These are phyloP conservation scores for Mormoops blainvillei DNA, from an alignment of 2,113 vertebrate species.

Conservation along the genomic window DNA sequence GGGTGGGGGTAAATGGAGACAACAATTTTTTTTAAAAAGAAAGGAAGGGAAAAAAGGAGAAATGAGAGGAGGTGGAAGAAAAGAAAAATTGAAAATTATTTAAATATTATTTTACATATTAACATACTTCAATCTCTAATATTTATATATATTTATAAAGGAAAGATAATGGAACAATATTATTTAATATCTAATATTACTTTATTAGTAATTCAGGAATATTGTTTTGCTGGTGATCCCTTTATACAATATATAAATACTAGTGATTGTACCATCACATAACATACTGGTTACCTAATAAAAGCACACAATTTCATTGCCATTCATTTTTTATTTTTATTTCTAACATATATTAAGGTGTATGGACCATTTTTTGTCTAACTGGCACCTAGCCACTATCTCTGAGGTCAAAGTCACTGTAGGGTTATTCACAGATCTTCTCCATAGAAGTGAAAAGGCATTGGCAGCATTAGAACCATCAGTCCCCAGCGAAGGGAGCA, in stretches of 20 bases:
- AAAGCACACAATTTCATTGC: neutral
- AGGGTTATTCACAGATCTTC: no score
- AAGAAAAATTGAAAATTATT: neutral
- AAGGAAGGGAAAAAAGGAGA: neutral
- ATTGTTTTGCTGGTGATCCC: neutral
- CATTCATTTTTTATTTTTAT: neutral
- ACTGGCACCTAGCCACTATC: neutral
- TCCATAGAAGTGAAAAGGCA: rapidly evolving
- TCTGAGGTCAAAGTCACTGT: neutral
- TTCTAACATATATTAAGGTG: neutral
- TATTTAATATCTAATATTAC: neutral
- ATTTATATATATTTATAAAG: neutral
- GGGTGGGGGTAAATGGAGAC: no score
- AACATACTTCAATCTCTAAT: neutral
- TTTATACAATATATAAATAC: neutral
- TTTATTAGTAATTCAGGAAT: neutral
- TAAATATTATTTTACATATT: neutral
- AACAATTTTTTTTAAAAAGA: no score
- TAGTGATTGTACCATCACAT: neutral
- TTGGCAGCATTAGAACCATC: rapidly evolving
- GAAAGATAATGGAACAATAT: neutral
- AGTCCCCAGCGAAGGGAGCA: rapidly evolving
- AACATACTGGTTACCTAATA: neutral
- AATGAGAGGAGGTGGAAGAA: neutral
- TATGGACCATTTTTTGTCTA: neutral